phyloP scores from a whole-genome alignment of 2,113 vertebrate species.

The Phodopus roborovskii region DNA sequence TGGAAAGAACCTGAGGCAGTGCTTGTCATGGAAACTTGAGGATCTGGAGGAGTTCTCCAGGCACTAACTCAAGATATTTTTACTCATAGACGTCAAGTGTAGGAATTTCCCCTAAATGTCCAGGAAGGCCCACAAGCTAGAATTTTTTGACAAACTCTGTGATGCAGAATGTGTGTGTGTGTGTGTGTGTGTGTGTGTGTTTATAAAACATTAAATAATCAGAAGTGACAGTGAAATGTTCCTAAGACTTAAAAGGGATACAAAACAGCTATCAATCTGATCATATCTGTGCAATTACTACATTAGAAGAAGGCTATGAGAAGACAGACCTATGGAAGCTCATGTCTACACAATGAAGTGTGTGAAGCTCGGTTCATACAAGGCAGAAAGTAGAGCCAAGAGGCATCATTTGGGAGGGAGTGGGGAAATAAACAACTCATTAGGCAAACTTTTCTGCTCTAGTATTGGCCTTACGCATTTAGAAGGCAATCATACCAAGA shows the following conservation, averaged over 20 bases:
- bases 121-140: neutral
- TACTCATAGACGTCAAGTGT: neutral
- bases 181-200: no score
- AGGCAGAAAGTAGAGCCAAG: neutral
- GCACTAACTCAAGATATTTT: constrained; percentile 68
- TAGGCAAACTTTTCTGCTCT: neutral
- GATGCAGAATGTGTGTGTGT: constrained; percentile 23
- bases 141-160: neutral
- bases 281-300: neutral
- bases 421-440: neutral
- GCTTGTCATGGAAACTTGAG: constrained; percentile 36
- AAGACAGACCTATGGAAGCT: neutral
- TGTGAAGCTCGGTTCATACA: neutral
- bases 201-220: constrained; percentile 70
- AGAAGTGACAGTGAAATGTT: neutral
- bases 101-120: constrained; percentile 59
- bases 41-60: constrained; percentile 41
- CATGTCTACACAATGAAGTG: neutral
- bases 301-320: neutral
- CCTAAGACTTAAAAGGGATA: neutral
- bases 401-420: neutral
- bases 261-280: neutral
- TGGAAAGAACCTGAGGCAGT: constrained; percentile 62
- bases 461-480: neutral
- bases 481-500: neutral